Evolutionary conservation across 2,888 invertebrate genomes (phyloP).

Genomic region (Tenthredo notha): DNA sequence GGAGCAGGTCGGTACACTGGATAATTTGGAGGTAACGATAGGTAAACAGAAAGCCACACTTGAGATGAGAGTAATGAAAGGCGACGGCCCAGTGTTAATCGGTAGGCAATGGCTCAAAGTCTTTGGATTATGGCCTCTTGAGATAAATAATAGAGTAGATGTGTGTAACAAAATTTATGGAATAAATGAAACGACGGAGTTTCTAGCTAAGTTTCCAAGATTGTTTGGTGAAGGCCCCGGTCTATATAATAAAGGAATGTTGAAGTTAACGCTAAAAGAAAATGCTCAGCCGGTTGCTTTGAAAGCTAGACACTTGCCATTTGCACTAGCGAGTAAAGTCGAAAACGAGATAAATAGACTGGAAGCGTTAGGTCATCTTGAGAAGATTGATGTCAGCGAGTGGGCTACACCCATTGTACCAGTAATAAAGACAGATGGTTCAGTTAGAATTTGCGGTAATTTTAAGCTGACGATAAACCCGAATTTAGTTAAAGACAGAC

Average conservation of each 20-base stretch:
- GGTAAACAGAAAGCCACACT: not conserved
- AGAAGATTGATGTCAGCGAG: constrained; percentile 62
- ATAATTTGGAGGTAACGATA: not conserved
- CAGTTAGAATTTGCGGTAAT: constrained; percentile 62
- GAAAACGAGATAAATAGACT: constrained; percentile 57
- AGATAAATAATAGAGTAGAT: not conserved
- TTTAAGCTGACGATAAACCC: constrained; percentile 60
- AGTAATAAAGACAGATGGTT: constrained; percentile 61
- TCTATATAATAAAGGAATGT: constrained; percentile 56
- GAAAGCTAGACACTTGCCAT: constrained; percentile 63
- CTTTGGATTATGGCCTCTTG: not conserved
- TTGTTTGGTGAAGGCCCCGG: not conserved
- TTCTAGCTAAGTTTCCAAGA: not conserved
- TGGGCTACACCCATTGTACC: constrained; percentile 64
- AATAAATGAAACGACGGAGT: not conserved
- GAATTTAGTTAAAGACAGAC: not conserved
- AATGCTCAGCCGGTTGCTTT: constrained; percentile 59
- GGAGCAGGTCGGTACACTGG: not conserved
- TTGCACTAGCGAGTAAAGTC: constrained; percentile 57
- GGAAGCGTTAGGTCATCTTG: constrained; percentile 60
- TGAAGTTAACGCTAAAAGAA: constrained; percentile 58
- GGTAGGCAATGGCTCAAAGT: constrained; percentile 4
- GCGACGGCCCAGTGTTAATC: not conserved
- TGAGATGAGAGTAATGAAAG: not conserved
- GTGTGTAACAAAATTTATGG: not conserved